Conservation (phyloP, 2,113 vertebrate genomes). For the Saguinus midas region DNA sequence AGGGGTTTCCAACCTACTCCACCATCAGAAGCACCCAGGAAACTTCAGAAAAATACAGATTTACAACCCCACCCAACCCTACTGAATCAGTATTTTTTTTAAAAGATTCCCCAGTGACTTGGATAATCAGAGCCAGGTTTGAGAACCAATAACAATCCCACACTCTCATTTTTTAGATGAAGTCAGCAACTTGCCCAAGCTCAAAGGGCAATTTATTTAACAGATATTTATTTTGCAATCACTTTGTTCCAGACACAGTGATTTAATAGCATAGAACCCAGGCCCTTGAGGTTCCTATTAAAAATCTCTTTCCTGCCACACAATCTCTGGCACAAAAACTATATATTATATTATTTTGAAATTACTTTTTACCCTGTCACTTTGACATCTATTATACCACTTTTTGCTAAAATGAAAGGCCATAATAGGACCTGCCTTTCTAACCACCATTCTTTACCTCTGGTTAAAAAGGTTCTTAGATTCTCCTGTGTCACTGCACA, state of each 20-base stretch:
- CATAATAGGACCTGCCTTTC: neutral
- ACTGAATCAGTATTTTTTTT: neutral
- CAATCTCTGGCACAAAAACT: neutral
- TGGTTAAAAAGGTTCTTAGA: conserved; percentile 20
- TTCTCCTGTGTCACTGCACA: conserved; percentile 62
- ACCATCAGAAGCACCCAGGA: conserved; percentile 6
- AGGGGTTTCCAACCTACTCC: conserved; percentile 40
- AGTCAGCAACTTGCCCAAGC: conserved; percentile 52
- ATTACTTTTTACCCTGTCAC: conserved; percentile 7
- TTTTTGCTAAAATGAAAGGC: neutral
- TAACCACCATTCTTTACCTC: neutral
- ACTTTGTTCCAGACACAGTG: conserved; percentile 30
- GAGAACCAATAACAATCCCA: conserved; percentile 21
- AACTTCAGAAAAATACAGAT: conserved; percentile 53
- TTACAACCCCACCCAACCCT: neutral
- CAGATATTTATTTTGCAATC: conserved; percentile 58
- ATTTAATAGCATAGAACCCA: conserved; percentile 12
- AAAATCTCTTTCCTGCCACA: conserved; percentile 30
- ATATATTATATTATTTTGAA: neutral
- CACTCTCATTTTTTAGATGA: conserved; percentile 54
- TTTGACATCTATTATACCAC: conserved; percentile 13
- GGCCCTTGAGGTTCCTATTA: neutral
- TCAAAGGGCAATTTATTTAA: conserved; percentile 53
- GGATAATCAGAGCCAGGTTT: neutral
- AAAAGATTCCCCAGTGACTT: neutral